Conservation (phyloP, 2,797 vertebrate species). For the Mallotus villosus region DNA sequence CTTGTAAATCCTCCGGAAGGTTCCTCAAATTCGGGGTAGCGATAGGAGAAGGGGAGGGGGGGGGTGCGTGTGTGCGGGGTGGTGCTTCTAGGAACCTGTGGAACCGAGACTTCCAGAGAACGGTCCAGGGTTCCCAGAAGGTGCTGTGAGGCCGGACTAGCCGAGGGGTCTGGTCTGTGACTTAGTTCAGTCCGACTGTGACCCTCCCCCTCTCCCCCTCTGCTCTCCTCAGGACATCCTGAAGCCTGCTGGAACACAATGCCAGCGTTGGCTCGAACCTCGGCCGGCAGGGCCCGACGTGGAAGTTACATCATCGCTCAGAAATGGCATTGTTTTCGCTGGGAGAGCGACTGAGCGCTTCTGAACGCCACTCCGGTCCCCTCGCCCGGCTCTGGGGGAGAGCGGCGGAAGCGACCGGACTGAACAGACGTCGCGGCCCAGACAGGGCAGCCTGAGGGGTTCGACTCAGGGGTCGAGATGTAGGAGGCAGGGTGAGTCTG, state of each 20-base stretch:
- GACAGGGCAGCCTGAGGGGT: constrained; percentile 12
- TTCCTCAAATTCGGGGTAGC: background rate
- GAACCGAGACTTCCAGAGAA: constrained; percentile 16
- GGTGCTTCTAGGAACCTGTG: background rate
- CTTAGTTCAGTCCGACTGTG: constrained; percentile 44
- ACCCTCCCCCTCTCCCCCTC: constrained; percentile 52
- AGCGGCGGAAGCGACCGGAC: constrained; percentile 22
- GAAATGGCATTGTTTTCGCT: constrained; percentile 79
- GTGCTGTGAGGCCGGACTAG: constrained; percentile 16
- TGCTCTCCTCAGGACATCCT: constrained; percentile 93
- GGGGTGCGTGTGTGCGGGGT: no score
- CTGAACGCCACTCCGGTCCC: constrained; percentile 30
- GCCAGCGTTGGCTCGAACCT: constrained; percentile 75
- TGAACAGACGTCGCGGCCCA: constrained; percentile 24
- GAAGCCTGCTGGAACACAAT: constrained; percentile 93
- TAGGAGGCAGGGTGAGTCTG: background rate
- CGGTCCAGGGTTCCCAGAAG: constrained; percentile 15
- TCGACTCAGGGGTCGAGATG: background rate
- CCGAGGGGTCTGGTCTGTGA: constrained; percentile 37
- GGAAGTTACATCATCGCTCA: constrained; percentile 80
- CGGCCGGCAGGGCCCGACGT: constrained; percentile 67
- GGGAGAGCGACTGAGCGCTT: constrained; percentile 53
- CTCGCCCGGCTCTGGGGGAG: background rate
- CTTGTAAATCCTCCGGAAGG: background rate
- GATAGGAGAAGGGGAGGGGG: background rate